phyloP scores from a whole-genome alignment of 1,140 invertebrate species.

The Zaprionus africanus region DNA sequence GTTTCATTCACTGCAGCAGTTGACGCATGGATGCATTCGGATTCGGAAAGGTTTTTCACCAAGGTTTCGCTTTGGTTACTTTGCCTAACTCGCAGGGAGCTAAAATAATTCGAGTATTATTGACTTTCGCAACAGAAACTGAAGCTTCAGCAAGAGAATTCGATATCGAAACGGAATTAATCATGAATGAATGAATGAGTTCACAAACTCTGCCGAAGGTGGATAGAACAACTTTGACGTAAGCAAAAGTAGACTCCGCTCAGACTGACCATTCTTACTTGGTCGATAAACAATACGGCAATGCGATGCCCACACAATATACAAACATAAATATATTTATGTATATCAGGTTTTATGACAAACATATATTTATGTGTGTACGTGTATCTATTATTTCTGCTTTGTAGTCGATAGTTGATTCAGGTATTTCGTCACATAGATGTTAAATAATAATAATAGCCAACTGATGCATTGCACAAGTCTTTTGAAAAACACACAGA shows the following conservation, averaged over 20 bases:
- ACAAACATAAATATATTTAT: neutral
- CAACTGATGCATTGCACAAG: slow-evolving; percentile 5
- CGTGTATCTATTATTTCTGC: neutral
- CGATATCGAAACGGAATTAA: slow-evolving; percentile 3
- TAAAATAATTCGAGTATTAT: neutral
- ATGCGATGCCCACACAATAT: slow-evolving; percentile 1
- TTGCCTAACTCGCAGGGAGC: neutral
- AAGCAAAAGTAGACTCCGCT: neutral
- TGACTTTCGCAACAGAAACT: neutral
- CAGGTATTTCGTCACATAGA: slow-evolving; percentile 35
- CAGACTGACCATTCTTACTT: slow-evolving; percentile 5
- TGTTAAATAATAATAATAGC: slow-evolving; percentile 39
- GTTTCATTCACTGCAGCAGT: neutral
- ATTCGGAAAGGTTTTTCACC: neutral
- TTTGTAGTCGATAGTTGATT: slow-evolving; percentile 10
- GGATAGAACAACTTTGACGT: slow-evolving; percentile 1
- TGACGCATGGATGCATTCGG: neutral
- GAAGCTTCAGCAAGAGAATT: neutral
- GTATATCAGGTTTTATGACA: slow-evolving; percentile 7
- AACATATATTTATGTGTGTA: neutral
- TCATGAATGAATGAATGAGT: neutral
- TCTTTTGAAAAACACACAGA: neutral
- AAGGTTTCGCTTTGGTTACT: slow-evolving; percentile 2
- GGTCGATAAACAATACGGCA: slow-evolving; percentile 3
- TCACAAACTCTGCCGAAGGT: neutral